These are phyloP conservation scores for Cryptoblepharus egeriae DNA, from an alignment of 2,797 vertebrate species.

Conservation along the genomic window DNA sequence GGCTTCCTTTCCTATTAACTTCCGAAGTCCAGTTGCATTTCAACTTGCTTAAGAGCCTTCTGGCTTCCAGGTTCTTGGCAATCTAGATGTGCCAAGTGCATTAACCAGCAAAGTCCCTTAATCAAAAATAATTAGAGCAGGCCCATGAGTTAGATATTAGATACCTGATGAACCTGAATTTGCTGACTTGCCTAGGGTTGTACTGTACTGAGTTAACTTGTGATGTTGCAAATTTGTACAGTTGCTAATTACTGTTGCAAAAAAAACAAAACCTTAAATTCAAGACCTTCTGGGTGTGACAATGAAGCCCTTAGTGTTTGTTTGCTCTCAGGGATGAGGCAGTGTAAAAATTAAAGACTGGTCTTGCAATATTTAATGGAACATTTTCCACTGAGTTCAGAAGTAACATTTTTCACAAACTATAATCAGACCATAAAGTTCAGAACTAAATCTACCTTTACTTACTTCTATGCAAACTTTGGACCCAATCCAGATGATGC, in stretches of 20 bases:
- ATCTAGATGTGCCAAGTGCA: background rate
- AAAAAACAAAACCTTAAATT: background rate
- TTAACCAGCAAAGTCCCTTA: constrained; percentile 1
- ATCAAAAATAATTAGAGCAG: constrained; percentile 15
- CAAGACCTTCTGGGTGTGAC: background rate
- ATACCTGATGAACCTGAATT: background rate
- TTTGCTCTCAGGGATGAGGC: background rate
- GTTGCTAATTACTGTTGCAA: background rate
- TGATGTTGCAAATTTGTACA: background rate
- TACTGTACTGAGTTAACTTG: background rate
- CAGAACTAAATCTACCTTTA: background rate
- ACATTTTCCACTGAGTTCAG: background rate
- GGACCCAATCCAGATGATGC: too few species aligned
- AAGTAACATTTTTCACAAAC: background rate
- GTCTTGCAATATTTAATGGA: background rate
- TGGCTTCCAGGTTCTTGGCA: background rate
- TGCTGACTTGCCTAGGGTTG: background rate
- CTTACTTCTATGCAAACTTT: background rate
- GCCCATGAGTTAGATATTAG: background rate
- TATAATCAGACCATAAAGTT: background rate
- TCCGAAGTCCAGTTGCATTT: background rate
- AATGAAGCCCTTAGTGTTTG: background rate
- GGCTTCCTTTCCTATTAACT: background rate
- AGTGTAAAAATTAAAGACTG: background rate
- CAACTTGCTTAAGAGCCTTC: background rate